These are phyloP conservation scores for Rhinella marina DNA, from an alignment of 2,797 vertebrate genomes.

Conservation along the genomic window DNA sequence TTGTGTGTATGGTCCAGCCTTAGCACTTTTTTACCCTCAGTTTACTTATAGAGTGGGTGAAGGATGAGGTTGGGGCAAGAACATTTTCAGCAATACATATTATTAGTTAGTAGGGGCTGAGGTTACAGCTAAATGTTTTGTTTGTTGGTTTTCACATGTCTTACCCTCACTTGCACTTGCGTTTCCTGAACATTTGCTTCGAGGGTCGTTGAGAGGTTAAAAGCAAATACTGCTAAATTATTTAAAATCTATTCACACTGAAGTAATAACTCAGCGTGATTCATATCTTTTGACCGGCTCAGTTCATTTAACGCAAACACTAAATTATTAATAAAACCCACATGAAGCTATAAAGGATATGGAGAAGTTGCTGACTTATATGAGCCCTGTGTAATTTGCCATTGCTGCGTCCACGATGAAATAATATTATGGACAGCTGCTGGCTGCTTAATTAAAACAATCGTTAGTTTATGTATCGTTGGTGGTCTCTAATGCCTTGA, in stretches of 20 bases:
- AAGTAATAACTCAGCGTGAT: slow-evolving; percentile 39
- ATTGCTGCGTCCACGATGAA: background rate
- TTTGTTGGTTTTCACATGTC: background rate
- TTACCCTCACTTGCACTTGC: background rate
- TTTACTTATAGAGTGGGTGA: background rate
- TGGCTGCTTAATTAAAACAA: slow-evolving; percentile 12
- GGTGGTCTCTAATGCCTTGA: background rate
- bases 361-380: slow-evolving; percentile 10
- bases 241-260: slow-evolving; percentile 33
- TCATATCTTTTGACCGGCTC: slow-evolving; percentile 27
- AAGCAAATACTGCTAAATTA: slow-evolving; percentile 52
- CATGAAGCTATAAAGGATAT: slow-evolving; percentile 8
- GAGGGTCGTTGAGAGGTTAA: slow-evolving; percentile 40
- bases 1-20: background rate
- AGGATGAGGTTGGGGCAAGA: background rate
- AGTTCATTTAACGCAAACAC: slow-evolving; percentile 49
- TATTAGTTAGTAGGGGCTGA: too few relatives aligned
- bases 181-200: background rate
- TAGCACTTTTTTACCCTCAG: background rate
- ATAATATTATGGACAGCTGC: slow-evolving; percentile 18
- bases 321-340: slow-evolving; percentile 58
- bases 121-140: background rate
- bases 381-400: background rate
- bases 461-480: slow-evolving; percentile 6
- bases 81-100: background rate